These are phyloP conservation scores for Furcifer pardalis DNA, from an alignment of 2,797 vertebrate genomes.

Conservation along the genomic window DNA sequence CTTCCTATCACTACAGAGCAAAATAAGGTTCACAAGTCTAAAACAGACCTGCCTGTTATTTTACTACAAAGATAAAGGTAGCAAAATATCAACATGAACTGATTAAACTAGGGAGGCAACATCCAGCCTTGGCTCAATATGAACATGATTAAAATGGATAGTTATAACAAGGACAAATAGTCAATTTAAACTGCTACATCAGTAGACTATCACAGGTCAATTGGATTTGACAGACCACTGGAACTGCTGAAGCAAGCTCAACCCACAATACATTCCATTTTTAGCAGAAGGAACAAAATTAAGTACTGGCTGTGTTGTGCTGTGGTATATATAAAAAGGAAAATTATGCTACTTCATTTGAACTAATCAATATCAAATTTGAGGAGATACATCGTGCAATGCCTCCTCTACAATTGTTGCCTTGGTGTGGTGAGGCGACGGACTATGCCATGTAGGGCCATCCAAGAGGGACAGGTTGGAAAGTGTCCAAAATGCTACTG, in stretches of 20 bases:
- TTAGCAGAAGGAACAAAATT: not conserved
- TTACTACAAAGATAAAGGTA: not conserved
- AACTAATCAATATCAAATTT: not conserved
- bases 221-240: not conserved
- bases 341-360: not conserved
- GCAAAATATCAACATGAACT: not conserved
- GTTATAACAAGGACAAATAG: not conserved
- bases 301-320: not conserved
- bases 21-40: not conserved
- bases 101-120: not conserved
- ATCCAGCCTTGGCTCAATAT: not conserved
- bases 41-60: not conserved
- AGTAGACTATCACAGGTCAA: not conserved
- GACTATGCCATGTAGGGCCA: too few species aligned
- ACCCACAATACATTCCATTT: not conserved
- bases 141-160: rapidly evolving
- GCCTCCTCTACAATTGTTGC: too few species aligned
- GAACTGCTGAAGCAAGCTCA: not conserved
- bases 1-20: not conserved
- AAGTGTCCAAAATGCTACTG: too few species aligned
- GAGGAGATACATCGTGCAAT: not conserved
- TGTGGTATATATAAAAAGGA: not conserved
- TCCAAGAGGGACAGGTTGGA: too few species aligned
- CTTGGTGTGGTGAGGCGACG: too few species aligned
- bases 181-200: not conserved